These are phyloP conservation scores for Drosophila anomelani DNA, from an alignment of 2,888 invertebrate genomes.

Conservation along the genomic window DNA sequence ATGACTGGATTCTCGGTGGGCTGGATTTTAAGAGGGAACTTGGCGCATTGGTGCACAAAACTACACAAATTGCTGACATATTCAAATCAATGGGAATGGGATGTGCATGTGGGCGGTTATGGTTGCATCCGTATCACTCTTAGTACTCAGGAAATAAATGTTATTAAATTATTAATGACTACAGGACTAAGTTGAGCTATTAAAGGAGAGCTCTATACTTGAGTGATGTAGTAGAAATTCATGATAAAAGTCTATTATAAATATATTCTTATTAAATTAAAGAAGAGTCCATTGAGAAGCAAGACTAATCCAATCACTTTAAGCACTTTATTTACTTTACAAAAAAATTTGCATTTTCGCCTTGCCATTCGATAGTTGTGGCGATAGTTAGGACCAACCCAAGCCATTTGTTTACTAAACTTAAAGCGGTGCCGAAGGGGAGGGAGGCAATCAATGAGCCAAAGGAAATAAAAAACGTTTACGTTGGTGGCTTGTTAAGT, in stretches of 20 bases:
- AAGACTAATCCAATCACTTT: slow-evolving; percentile 5
- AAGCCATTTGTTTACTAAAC: slow-evolving; percentile 40
- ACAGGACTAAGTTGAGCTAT: neutral
- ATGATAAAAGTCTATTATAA: too few species aligned
- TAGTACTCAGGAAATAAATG: slow-evolving; percentile 9
- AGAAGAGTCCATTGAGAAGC: neutral
- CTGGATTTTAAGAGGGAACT: slow-evolving; percentile 15
- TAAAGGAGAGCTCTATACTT: neutral
- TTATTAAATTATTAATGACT: neutral
- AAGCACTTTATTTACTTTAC: neutral
- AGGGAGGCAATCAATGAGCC: slow-evolving; percentile 42
- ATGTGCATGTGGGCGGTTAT: slow-evolving; percentile 36
- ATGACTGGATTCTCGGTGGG: slow-evolving; percentile 19
- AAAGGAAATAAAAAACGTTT: slow-evolving; percentile 38
- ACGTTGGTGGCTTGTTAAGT: slow-evolving; percentile 50
- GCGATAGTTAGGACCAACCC: slow-evolving; percentile 17
- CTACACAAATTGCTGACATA: slow-evolving; percentile 81
- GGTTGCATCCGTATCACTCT: slow-evolving; percentile 58
- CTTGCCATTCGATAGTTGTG: slow-evolving; percentile 10
- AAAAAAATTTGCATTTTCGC: slow-evolving; percentile 26
- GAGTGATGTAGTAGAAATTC: neutral
- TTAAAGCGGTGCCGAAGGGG: slow-evolving; percentile 2
- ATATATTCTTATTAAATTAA: too few species aligned
- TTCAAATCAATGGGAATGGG: slow-evolving; percentile 77
- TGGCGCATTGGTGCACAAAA: slow-evolving; percentile 71